A percentile compares a stretch with the other conserved stretches of the same genome.
These are phyloP conservation scores for Origma solitaria DNA, from an alignment of 2,113 vertebrate genomes.

Conservation along the genomic window DNA sequence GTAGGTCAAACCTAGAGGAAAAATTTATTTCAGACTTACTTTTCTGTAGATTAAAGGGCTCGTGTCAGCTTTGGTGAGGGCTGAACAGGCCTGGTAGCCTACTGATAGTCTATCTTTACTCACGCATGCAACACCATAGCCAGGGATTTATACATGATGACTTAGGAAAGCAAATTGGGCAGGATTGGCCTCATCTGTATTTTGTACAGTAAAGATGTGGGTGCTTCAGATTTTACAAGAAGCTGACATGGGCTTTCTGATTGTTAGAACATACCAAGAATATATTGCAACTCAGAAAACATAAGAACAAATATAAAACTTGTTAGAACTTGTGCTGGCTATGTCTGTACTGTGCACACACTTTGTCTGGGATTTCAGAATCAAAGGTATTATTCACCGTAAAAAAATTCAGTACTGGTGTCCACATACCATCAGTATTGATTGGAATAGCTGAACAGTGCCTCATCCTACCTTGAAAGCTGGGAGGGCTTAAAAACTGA, in stretches of 20 bases:
- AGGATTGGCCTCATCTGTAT: neutral
- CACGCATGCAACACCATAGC: neutral
- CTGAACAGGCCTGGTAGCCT: neutral
- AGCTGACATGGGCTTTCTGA: neutral
- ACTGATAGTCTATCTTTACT: neutral
- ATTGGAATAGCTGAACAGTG: neutral
- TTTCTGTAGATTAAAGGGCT: neutral
- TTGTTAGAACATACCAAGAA: neutral
- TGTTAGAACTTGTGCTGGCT: neutral
- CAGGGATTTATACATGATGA: neutral
- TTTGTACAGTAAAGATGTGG: neutral
- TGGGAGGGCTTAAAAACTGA: neutral
- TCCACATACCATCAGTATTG: neutral
- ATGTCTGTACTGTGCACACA: neutral
- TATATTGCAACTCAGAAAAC: neutral
- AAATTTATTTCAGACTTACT: neutral
- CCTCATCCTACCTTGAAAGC: neutral
- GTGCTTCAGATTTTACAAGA: neutral
- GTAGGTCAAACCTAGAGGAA: neutral
- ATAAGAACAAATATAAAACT: neutral
- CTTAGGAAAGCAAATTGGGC: neutral
- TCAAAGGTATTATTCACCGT: neutral
- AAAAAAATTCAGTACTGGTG: neutral
- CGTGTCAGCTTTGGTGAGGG: neutral
- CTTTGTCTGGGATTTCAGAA: neutral